Percentiles rank a stretch among this genome's conserved stretches.
These are phyloP conservation scores for Phragmatobia fuliginosa DNA, from an alignment of 2,888 invertebrate species.

Conservation along the genomic window DNA sequence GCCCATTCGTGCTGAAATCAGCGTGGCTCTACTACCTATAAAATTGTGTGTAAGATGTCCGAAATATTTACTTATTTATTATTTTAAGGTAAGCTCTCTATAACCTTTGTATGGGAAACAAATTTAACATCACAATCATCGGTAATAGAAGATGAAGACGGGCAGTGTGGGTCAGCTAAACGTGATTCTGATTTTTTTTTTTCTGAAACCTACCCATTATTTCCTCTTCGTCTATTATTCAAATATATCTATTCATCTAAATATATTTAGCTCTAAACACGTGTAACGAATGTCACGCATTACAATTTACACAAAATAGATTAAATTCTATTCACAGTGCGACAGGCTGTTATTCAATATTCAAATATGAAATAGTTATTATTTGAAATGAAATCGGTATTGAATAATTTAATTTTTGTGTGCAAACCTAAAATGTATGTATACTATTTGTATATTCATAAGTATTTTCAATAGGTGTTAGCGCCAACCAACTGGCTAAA, in stretches of 20 bases:
- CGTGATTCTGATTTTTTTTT: too few relatives aligned
- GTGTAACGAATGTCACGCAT: conserved; percentile 18
- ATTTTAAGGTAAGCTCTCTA: too few relatives aligned
- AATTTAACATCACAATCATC: too few relatives aligned
- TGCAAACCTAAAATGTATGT: background rate
- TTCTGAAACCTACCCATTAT: background rate
- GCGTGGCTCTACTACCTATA: too few relatives aligned
- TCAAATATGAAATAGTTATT: conserved; percentile 13
- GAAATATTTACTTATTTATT: too few relatives aligned
- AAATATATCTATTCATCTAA: background rate
- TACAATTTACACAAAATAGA: conserved; percentile 35
- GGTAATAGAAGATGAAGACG: too few relatives aligned
- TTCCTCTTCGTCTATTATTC: background rate
- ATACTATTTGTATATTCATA: background rate
- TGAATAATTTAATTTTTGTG: background rate
- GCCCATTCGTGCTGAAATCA: too few relatives aligned
- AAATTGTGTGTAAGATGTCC: too few relatives aligned
- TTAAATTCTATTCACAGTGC: conserved; percentile 21
- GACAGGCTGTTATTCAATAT: conserved; percentile 28
- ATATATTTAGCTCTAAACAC: conserved; percentile 13
- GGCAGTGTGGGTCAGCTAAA: too few relatives aligned
- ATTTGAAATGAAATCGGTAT: conserved; percentile 1
- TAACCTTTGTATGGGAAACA: too few relatives aligned
- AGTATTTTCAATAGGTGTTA: background rate
- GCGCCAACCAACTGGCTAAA: too few relatives aligned